phyloP scores from a whole-genome alignment of 2,888 invertebrate genomes.

The Orthosia gothica region DNA sequence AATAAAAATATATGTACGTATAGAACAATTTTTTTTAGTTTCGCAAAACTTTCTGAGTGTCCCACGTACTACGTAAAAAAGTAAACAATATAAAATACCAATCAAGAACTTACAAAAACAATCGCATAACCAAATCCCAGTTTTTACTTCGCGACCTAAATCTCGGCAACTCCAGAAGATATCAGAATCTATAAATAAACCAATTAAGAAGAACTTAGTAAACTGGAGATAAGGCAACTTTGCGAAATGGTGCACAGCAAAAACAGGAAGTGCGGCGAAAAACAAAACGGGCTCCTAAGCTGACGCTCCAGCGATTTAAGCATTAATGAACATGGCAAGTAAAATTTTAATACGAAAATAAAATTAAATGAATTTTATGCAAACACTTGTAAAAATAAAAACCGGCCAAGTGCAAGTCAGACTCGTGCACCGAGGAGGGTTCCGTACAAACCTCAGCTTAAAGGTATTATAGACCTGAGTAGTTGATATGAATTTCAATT shows the following conservation, averaged over 20 bases:
- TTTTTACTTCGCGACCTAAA: conserved; percentile 52
- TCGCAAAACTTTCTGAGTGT: too few species aligned
- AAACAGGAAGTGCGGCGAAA: conserved; percentile 56
- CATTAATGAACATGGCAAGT: conserved; percentile 10
- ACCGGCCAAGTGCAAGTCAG: too few species aligned
- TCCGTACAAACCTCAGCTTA: too few species aligned
- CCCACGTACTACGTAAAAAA: too few species aligned
- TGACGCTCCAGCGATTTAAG: conserved; percentile 29
- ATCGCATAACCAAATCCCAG: conserved; percentile 11
- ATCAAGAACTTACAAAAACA: conserved; percentile 10
- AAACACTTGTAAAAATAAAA: background rate
- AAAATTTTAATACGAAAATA: background rate
- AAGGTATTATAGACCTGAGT: too few species aligned
- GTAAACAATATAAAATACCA: background rate
- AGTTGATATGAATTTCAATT: too few species aligned
- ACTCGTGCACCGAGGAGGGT: too few species aligned
- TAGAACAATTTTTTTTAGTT: too few species aligned
- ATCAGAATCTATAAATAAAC: conserved; percentile 69
- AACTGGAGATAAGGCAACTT: conserved; percentile 65
- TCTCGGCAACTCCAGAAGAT: conserved; percentile 47
- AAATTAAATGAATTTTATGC: background rate
- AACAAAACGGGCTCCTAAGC: conserved; percentile 60
- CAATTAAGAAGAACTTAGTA: conserved; percentile 67
- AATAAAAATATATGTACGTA: too few species aligned
- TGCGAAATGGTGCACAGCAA: conserved; percentile 58